These are phyloP conservation scores for Melanotaenia parkinsoni DNA, from an alignment of 2,797 vertebrate genomes.

Conservation along the genomic window DNA sequence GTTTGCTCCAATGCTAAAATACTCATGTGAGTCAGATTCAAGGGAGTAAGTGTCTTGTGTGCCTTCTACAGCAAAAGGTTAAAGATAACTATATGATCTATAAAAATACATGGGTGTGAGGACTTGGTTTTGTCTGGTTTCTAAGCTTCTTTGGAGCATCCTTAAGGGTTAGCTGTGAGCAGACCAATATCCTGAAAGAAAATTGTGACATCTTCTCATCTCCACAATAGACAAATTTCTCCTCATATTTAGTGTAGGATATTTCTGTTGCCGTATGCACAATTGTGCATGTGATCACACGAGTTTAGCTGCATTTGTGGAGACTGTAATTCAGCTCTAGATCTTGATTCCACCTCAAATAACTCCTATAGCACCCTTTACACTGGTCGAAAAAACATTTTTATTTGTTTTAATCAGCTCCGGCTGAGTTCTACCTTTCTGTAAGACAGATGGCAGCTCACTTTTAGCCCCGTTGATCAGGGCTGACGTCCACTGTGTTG, in stretches of 20 bases:
- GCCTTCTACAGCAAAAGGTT: no score
- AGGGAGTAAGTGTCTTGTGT: no score
- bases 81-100: no score
- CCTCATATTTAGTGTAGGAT: neutral
- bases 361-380: neutral
- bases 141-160: neutral
- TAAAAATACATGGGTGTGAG: no score
- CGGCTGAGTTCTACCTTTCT: neutral
- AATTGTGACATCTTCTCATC: neutral
- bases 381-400: no score
- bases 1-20: no score
- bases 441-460: neutral
- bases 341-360: neutral
- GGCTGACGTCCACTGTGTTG: neutral
- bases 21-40: no score
- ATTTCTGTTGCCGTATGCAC: no score
- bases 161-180: neutral
- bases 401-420: no score
- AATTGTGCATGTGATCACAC: neutral
- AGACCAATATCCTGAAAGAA: neutral
- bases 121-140: neutral
- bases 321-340: neutral
- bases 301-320: neutral
- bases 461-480: neutral
- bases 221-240: neutral